phyloP scores from a whole-genome alignment of 2,797 vertebrate genomes.

The Chromobotia macracanthus region DNA sequence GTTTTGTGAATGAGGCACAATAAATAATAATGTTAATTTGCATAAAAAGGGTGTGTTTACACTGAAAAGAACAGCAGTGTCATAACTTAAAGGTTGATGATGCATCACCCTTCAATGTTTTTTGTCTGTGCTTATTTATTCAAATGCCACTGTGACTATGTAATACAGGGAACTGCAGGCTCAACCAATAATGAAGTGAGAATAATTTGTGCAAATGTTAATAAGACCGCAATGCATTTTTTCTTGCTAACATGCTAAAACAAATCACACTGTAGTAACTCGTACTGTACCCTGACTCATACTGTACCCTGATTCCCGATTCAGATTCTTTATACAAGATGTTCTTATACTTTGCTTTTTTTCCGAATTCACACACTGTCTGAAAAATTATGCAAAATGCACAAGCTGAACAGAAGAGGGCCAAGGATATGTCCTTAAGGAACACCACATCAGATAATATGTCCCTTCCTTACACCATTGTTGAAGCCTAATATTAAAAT shows the following conservation, averaged over 20 bases:
- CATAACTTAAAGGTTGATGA: background rate
- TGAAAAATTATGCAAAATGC: conserved; percentile 20
- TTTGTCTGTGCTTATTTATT: background rate
- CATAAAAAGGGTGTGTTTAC: background rate
- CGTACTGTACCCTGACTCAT: too few species aligned
- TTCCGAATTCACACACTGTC: conserved; percentile 3
- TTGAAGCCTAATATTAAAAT: background rate
- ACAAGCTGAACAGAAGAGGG: conserved; percentile 7
- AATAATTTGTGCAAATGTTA: background rate
- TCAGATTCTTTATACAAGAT: conserved; percentile 17
- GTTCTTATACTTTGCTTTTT: background rate
- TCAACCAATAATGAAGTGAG: background rate
- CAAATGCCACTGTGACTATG: background rate
- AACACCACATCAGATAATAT: conserved; percentile 2
- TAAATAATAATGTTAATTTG: too few species aligned
- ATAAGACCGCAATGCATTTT: background rate
- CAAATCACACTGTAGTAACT: conserved; percentile 18
- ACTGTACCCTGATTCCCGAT: background rate
- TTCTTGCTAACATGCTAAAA: conserved; percentile 2
- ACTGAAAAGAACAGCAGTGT: background rate
- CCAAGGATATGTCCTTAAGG: conserved; percentile 4
- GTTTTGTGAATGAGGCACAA: too few species aligned
- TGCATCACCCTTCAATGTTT: background rate
- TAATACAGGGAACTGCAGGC: background rate
- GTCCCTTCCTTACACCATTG: background rate